phyloP scores from a whole-genome alignment of 2,797 vertebrate species.

The Luscinia luscinia region DNA sequence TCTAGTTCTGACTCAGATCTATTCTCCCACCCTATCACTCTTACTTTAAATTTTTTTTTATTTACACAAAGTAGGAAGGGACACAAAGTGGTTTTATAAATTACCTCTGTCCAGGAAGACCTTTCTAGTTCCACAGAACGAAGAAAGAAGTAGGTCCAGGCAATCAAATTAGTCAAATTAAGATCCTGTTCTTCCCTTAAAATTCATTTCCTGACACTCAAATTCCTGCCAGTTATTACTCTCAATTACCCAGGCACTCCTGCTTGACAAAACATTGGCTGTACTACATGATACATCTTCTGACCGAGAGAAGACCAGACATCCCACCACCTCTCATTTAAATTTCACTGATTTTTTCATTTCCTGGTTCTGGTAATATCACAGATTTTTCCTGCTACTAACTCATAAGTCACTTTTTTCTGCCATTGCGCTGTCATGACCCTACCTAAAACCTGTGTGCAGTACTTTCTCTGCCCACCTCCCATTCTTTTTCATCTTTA shows the following conservation, averaged over 20 bases:
- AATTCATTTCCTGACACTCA: not conserved
- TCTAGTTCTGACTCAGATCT: not conserved
- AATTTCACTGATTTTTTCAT: not conserved
- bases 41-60: not conserved
- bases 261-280: not conserved
- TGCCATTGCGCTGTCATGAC: not conserved
- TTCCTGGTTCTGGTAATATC: not conserved
- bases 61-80: not conserved
- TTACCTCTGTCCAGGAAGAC: not conserved
- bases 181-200: not conserved
- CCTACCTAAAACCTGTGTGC: not conserved
- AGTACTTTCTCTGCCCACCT: not conserved
- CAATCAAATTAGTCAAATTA: not conserved
- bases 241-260: not conserved
- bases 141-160: not conserved
- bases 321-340: not conserved
- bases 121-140: not conserved
- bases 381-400: not conserved
- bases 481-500: not conserved
- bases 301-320: not conserved
- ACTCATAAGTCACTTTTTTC: not conserved
- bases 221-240: not conserved
- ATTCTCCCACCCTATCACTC: not conserved
- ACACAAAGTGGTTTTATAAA: not conserved
- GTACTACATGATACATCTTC: not conserved